Evolutionary conservation across 2,113 vertebrate genomes (phyloP), one percentile per base, ranked within the genome.

Genomic region (Vulpes ferrilata): DNA sequence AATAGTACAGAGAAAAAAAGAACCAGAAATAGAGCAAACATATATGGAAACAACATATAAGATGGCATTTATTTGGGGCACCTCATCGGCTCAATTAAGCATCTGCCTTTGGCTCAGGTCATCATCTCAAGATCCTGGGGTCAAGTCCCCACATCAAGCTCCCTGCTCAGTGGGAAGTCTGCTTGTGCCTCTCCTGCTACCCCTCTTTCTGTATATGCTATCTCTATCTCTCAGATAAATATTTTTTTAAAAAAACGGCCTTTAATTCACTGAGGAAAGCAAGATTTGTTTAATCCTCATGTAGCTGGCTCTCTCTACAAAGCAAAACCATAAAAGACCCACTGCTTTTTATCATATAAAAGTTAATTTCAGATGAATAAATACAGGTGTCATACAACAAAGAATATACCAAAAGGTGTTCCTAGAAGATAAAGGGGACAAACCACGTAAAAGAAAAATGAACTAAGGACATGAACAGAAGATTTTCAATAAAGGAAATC

Each of bases 1-100:
- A 94, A 82, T 19, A 30, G 11, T 82, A 94, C 27, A 79, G 19
- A 96, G 30, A 79, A 69, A 95, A 93, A 97, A 94, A 85, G 62
- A 83, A 48, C 30, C 35, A 95, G n/a, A 96, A 97, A 89, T 27
- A 81, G 13, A 96, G 7, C n/a, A 93, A 95, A 88, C 30, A 85
- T 64, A 82, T 9, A 83, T 17, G 12, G 12, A 67, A 96, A 76
- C 30, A 69, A 69, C 32, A n/a, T 69, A 19, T n/a, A 69, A n/a
- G 32, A 69, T 69, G 67, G 67, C 67, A n/a, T n/a, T 69, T 69
- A 69, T n/a, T 10, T 69, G 67, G 32, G 67, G 67, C 3, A 5
- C 32, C 32, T 69, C 30, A 30, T 16, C n/a, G 67, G 32, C 32
- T 69, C 67, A 8, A 32, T 69, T 69, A n/a, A n/a, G 65, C 19